phyloP scores from a whole-genome alignment of 2,113 vertebrate genomes.

The Pachypanchax playfairii region DNA sequence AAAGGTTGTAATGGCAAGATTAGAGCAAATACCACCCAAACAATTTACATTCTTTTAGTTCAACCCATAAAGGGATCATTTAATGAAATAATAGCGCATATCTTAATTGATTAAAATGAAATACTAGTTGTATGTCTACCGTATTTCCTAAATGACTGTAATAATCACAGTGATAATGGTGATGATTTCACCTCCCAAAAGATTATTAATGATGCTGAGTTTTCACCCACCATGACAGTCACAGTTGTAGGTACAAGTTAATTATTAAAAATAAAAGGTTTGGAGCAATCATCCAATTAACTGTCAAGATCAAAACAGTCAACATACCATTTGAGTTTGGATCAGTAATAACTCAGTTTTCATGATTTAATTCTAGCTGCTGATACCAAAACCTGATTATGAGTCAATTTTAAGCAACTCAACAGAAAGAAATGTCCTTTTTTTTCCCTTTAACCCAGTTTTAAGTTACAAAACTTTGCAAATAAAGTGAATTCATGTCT shows the following conservation, averaged over 20 bases:
- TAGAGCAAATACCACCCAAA: slow-evolving; percentile 36
- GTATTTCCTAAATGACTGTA: slow-evolving; percentile 3
- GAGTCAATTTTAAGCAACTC: not conserved
- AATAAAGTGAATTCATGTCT: too few species aligned
- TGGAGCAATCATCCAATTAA: not conserved
- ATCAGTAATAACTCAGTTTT: not conserved
- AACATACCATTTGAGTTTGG: not conserved
- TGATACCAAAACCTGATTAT: not conserved
- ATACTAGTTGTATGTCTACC: not conserved
- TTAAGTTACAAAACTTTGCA: not conserved
- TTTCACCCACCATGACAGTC: not conserved
- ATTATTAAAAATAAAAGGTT: not conserved
- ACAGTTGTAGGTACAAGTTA: not conserved
- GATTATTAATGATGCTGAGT: not conserved
- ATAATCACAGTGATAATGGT: slow-evolving; percentile 6
- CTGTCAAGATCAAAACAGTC: not conserved
- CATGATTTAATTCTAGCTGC: not conserved
- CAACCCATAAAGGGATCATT: slow-evolving; percentile 12
- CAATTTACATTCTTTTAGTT: slow-evolving; percentile 9
- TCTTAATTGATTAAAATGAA: slow-evolving; percentile 11
- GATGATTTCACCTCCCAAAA: not conserved
- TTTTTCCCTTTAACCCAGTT: not conserved
- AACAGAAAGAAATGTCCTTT: too few species aligned
- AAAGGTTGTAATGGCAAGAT: slow-evolving; percentile 41
- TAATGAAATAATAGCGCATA: slow-evolving; percentile 14